A percentile compares a stretch with the other conserved stretches of the same genome.
phyloP scores from a whole-genome alignment of 1,140 invertebrate genomes.

The Chionoecetes opilio region DNA sequence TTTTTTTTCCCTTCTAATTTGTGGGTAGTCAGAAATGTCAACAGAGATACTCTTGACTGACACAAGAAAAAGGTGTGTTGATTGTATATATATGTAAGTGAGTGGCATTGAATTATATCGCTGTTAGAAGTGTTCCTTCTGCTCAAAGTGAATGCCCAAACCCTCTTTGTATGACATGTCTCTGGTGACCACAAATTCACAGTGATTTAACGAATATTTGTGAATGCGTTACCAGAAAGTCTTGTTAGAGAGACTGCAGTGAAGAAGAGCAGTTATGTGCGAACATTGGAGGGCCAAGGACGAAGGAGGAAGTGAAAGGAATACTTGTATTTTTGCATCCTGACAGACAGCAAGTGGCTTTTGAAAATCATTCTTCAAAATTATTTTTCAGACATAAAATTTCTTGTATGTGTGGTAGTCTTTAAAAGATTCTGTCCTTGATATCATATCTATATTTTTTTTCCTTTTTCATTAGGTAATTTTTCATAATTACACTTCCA shows the following conservation, averaged over 20 bases:
- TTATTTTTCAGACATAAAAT: conserved; percentile 55
- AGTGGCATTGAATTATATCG: conserved; percentile 62
- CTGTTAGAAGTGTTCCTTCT: conserved; percentile 74
- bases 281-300: conserved; percentile 50
- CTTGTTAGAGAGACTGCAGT: conserved; percentile 32
- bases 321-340: conserved; percentile 72
- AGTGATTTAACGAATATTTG: conserved; percentile 53
- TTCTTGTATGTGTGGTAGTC: conserved; percentile 60
- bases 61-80: background rate
- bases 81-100: conserved; percentile 67
- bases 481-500: conserved; percentile 66
- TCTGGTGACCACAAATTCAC: conserved; percentile 67
- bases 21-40: background rate
- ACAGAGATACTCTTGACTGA: background rate
- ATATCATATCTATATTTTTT: conserved; percentile 4
- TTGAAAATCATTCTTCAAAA: conserved; percentile 49
- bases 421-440: conserved; percentile 55
- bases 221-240: conserved; percentile 36
- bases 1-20: background rate
- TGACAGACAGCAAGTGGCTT: conserved; percentile 73
- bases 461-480: conserved; percentile 61
- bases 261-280: conserved; percentile 49
- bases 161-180: conserved; percentile 50
- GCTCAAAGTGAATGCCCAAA: conserved; percentile 76
- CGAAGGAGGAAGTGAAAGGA: conserved; percentile 59